Base-by-base conservation (phyloP, 2,888 invertebrate genomes). In the Malacosoma neustria region DNA sequence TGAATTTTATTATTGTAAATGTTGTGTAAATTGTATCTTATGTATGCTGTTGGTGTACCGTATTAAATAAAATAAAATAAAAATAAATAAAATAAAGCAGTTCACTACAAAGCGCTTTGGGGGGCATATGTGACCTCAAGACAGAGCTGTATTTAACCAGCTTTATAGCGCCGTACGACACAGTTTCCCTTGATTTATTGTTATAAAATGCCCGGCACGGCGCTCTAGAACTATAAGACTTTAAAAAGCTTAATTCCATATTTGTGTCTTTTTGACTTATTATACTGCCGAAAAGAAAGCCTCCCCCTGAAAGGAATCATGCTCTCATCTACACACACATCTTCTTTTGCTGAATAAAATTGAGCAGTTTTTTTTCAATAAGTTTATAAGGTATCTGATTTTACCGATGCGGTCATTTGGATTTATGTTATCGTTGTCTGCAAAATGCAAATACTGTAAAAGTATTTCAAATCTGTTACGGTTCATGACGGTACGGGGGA, bases 161-260 rank as follows among this genome's bases (percentile, higher is more conserved):
- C n/a, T n/a, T n/a, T n/a, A n/a, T n/a, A n/a, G n/a, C n/a, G n/a
- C n/a, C n/a, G n/a, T n/a, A n/a, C n/a, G n/a, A n/a, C n/a, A n/a
- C n/a, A n/a, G n/a, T n/a, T n/a, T n/a, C n/a, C n/a, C n/a, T n/a
- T n/a, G n/a, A n/a, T n/a, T n/a, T n/a, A n/a, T n/a, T n/a, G n/a
- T n/a, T n/a, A n/a, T n/a, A n/a, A n/a, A n/a, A n/a, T n/a, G n/a
- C n/a, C n/a, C n/a, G n/a, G n/a, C n/a, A n/a, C n/a, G n/a, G n/a
- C n/a, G n/a, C n/a, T n/a, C n/a, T n/a, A n/a, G n/a, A n/a, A n/a
- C n/a, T n/a, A n/a, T n/a, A n/a, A 61, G 5, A 61, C 12, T 51
- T 69, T 66, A 37, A 67, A 62, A 6, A 45, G 30, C 37, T 61
- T 60, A 2, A 58, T 53, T 0, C 54, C 57, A 38, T 61, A 51